Evolutionary conservation across 2,888 invertebrate species (phyloP).

Genomic region (Helleia helle): DNA sequence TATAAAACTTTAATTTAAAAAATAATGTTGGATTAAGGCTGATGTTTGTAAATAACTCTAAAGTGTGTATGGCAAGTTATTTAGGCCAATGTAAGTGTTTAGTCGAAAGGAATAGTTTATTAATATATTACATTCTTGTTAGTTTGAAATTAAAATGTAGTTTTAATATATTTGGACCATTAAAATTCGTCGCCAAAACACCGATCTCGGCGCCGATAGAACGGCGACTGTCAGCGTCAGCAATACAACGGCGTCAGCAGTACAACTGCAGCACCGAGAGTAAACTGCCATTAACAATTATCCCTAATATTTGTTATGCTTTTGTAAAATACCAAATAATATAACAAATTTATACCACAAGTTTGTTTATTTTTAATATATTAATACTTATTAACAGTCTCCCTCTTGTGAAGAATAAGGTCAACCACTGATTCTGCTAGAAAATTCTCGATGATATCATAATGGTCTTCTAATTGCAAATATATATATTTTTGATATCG

Average conservation of each 20-base stretch:
- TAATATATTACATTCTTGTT: background rate
- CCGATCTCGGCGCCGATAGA: slow-evolving; percentile 1
- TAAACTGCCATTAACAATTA: slow-evolving; percentile 5
- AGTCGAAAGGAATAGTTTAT: background rate
- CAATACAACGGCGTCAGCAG: too few relatives aligned
- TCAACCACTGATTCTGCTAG: too few relatives aligned
- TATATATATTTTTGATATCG: too few relatives aligned
- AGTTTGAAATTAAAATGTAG: background rate
- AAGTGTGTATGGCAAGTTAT: slow-evolving; percentile 3
- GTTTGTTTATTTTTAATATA: background rate
- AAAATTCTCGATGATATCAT: too few relatives aligned
- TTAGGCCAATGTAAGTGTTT: background rate
- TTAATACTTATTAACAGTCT: too few relatives aligned
- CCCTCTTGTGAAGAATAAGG: too few relatives aligned
- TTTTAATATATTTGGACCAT: background rate
- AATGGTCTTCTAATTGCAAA: too few relatives aligned
- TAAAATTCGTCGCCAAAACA: background rate
- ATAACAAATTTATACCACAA: slow-evolving; percentile 6
- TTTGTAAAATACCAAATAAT: slow-evolving; percentile 7
- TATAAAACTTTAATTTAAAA: too few relatives aligned
- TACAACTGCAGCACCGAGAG: slow-evolving; percentile 6
- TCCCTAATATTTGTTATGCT: slow-evolving; percentile 6
- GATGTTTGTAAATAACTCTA: slow-evolving; percentile 4
- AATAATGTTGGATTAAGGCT: background rate
- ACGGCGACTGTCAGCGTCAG: too few relatives aligned